Evolutionary conservation across 2,888 invertebrate species (phyloP).

Genomic region (Cataglyphis rosenhaueri): DNA sequence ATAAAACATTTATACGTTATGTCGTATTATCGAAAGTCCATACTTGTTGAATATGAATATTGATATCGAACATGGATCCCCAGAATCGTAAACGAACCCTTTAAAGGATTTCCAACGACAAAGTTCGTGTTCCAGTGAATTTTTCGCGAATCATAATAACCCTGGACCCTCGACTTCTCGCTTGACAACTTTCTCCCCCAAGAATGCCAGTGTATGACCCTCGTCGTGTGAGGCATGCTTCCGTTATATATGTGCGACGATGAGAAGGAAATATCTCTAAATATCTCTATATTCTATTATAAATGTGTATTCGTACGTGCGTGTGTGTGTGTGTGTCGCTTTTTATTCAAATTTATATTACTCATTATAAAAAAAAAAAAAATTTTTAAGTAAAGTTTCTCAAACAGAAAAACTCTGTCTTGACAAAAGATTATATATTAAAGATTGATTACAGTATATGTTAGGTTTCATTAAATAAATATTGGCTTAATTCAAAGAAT

Average conservation of each 20-base stretch:
- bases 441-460: background rate
- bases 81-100: slow-evolving; percentile 41
- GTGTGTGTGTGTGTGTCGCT: background rate
- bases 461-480: background rate
- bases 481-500: background rate
- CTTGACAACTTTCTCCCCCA: slow-evolving; percentile 56
- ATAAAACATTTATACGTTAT: background rate
- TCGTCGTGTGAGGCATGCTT: slow-evolving; percentile 45
- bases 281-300: background rate
- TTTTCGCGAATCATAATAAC: slow-evolving; percentile 66
- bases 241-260: slow-evolving; percentile 56
- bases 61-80: slow-evolving; percentile 1
- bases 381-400: background rate
- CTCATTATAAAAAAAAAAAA: slow-evolving; percentile 11
- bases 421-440: background rate
- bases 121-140: slow-evolving; percentile 48
- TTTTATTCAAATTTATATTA: slow-evolving; percentile 4
- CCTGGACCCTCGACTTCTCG: slow-evolving; percentile 42
- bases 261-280: slow-evolving; percentile 40
- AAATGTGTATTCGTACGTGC: background rate
- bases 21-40: background rate
- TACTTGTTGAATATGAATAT: background rate
- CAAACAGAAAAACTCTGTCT: slow-evolving; percentile 8
- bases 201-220: slow-evolving; percentile 21
- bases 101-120: slow-evolving; percentile 47